phyloP scores from a whole-genome alignment of 2,888 invertebrate genomes.

The Leptopilina syphax region DNA sequence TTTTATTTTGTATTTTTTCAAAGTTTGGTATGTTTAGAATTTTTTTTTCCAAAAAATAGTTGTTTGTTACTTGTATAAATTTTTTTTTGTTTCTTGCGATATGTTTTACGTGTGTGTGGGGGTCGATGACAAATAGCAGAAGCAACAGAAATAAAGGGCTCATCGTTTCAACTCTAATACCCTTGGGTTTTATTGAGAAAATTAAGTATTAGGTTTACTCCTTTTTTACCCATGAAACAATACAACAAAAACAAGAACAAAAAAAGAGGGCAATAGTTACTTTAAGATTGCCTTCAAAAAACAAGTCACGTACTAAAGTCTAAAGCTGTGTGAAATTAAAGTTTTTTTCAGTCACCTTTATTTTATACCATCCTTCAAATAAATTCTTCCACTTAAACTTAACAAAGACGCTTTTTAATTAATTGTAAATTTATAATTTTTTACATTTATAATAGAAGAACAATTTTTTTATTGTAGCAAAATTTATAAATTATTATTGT shows the following conservation, averaged over 20 bases:
- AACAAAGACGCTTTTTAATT: too few relatives aligned
- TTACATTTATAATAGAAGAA: too few relatives aligned
- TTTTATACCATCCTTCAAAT: too few relatives aligned
- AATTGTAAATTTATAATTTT: too few relatives aligned
- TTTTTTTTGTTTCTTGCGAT: background rate
- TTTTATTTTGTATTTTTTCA: too few relatives aligned
- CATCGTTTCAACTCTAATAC: background rate
- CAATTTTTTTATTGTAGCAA: too few relatives aligned
- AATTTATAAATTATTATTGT: too few relatives aligned
- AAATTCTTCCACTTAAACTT: too few relatives aligned
- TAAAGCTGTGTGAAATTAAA: background rate
- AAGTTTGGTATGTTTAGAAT: too few relatives aligned
- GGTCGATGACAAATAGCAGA: constrained; percentile 13
- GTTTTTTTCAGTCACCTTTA: background rate
- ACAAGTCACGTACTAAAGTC: constrained; percentile 1
- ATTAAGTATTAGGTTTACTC: constrained; percentile 20
- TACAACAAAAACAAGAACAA: background rate
- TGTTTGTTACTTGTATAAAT: too few relatives aligned
- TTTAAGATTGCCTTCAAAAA: background rate
- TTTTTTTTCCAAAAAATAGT: too few relatives aligned
- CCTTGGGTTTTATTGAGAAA: constrained; percentile 16
- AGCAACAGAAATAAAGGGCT: background rate
- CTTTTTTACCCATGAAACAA: background rate
- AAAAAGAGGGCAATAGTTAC: background rate
- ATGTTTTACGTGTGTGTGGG: background rate